These are phyloP conservation scores for Microcebus murinus DNA, from an alignment of 2,113 vertebrate genomes.

Conservation along the genomic window DNA sequence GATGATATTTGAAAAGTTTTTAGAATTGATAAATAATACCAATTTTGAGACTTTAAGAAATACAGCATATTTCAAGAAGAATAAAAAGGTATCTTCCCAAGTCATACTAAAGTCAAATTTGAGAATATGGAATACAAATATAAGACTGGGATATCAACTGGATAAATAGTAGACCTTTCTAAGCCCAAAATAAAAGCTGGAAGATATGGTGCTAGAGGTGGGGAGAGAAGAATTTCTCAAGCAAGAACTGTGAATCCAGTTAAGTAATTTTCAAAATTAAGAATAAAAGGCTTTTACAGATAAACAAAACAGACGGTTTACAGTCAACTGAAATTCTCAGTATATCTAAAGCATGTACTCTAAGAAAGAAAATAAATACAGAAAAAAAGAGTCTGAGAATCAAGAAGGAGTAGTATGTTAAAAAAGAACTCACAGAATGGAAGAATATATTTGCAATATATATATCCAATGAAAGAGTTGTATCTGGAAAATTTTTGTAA, in stretches of 20 bases:
- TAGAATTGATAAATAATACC: not conserved
- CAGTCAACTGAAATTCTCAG: not conserved
- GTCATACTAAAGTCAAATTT: not conserved
- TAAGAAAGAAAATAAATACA: constrained; percentile 13
- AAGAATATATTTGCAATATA: not conserved
- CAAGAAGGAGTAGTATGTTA: not conserved
- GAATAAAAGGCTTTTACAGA: not conserved
- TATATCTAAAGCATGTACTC: not conserved
- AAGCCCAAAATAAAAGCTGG: not conserved
- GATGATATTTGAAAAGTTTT: not conserved
- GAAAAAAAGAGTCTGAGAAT: not conserved
- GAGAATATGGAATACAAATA: not conserved
- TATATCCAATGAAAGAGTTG: not conserved
- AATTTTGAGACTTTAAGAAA: not conserved
- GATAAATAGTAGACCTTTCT: not conserved
- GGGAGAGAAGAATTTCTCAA: not conserved
- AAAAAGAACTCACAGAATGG: not conserved
- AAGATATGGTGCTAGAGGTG: not conserved
- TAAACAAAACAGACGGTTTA: not conserved
- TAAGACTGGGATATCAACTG: not conserved
- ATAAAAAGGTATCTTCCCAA: not conserved
- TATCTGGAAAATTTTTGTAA: not conserved
- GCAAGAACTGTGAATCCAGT: not conserved
- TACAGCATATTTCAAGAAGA: not conserved
- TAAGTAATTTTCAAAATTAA: not conserved